Evolutionary conservation across 2,113 vertebrate species (phyloP).

Genomic region (Pollimyrus isidori): DNA sequence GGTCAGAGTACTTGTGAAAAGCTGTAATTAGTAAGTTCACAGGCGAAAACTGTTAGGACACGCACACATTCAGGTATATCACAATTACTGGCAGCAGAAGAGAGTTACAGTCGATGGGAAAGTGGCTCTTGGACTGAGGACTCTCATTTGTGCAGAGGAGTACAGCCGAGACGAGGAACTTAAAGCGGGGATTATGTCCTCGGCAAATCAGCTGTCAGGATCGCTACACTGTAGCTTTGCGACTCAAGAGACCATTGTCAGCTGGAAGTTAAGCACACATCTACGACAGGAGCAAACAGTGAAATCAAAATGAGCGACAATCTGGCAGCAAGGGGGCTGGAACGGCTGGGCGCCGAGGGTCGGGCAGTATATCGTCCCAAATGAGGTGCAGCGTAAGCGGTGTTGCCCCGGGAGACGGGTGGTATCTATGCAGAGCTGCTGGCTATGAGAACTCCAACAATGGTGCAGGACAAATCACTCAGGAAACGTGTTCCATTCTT

Average conservation of each 20-base stretch:
- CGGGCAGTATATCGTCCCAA: neutral
- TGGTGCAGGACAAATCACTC: slow-evolving; percentile 1
- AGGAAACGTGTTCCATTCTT: neutral
- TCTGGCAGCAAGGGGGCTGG: neutral
- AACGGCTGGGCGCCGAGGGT: neutral
- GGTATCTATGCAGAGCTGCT: neutral
- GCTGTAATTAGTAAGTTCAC: neutral
- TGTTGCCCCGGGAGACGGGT: neutral
- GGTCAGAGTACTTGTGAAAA: neutral
- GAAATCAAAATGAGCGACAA: neutral
- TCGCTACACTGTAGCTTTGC: neutral
- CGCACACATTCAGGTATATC: neutral
- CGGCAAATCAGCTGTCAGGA: neutral
- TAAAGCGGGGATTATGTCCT: neutral
- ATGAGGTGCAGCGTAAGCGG: neutral
- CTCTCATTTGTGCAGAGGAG: neutral
- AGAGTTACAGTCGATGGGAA: neutral
- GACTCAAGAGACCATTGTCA: neutral
- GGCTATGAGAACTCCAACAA: neutral
- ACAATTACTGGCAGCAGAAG: neutral
- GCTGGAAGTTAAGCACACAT: neutral
- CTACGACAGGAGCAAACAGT: neutral
- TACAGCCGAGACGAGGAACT: neutral
- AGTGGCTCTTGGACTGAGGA: neutral
- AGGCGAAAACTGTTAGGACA: neutral